A percentile compares a stretch with the other conserved stretches of the same genome.
Evolutionary conservation across 2,797 vertebrate genomes (phyloP).

Genomic region (Pitangus sulphuratus): DNA sequence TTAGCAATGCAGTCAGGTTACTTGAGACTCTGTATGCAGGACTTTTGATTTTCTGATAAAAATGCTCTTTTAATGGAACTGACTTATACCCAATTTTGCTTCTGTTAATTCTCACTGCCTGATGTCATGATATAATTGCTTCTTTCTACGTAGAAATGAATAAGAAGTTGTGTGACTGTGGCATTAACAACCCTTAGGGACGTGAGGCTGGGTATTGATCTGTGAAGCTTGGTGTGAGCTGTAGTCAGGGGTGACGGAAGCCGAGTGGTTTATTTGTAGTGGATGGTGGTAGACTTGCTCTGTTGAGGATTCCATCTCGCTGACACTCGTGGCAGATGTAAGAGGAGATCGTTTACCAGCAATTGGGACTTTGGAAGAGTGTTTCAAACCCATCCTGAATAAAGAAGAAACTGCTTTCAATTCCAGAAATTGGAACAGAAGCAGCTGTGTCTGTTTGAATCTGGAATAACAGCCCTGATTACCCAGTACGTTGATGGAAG

Average conservation of each 20-base stretch:
- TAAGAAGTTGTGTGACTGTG: neutral
- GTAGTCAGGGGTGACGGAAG: neutral
- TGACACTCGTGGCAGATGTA: neutral
- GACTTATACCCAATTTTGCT: neutral
- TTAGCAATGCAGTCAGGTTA: neutral
- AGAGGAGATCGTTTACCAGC: neutral
- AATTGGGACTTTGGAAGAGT: neutral
- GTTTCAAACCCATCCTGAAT: neutral
- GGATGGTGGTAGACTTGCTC: neutral
- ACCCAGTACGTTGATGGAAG: neutral
- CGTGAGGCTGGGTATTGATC: neutral
- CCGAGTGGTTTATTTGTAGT: neutral
- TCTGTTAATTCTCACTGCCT: neutral
- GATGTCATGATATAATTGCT: accelerated
- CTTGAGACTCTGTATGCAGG: neutral
- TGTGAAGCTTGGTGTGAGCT: neutral
- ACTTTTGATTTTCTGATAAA: neutral
- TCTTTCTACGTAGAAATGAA: neutral
- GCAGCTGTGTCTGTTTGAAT: neutral
- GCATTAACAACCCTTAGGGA: neutral
- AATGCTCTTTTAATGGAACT: neutral
- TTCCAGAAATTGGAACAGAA: neutral
- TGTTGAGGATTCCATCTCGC: neutral
- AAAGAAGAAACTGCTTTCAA: neutral
- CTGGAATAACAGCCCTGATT: neutral